These are phyloP conservation scores for Microtus pennsylvanicus DNA, from an alignment of 2,113 vertebrate species.

Conservation along the genomic window DNA sequence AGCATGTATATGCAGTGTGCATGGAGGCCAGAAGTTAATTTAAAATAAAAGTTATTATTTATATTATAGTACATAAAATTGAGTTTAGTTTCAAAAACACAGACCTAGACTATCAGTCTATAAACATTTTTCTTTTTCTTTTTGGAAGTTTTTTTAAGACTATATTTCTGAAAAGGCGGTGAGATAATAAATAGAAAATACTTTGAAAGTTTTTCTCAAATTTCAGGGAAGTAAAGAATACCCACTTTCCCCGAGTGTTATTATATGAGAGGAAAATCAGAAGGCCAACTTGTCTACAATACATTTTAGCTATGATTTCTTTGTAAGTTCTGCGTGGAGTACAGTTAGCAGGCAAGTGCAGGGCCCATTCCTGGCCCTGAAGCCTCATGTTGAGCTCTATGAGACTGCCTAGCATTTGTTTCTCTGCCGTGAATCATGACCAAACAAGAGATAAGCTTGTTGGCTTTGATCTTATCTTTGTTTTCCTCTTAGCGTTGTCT, in stretches of 20 bases:
- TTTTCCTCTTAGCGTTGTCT: slow-evolving; percentile 30
- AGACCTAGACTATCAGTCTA: neutral
- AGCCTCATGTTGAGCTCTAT: neutral
- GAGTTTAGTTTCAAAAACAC: neutral
- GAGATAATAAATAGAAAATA: neutral
- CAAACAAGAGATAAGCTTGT: slow-evolving; percentile 19
- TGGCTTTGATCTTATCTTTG: slow-evolving; percentile 45
- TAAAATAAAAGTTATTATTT: neutral
- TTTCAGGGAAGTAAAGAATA: neutral
- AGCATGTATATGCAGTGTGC: neutral
- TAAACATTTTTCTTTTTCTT: neutral
- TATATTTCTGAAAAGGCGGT: neutral
- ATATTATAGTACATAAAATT: too few species aligned
- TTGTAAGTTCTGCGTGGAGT: neutral
- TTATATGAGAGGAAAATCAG: neutral
- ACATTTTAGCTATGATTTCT: neutral
- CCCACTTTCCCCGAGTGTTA: neutral
- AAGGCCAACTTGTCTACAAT: neutral
- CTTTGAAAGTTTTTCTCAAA: neutral
- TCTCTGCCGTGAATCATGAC: neutral
- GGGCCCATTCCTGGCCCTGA: too few species aligned
- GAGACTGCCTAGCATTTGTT: neutral
- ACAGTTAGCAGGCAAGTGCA: neutral
- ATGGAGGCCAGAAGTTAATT: neutral
- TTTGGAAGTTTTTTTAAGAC: neutral